These are phyloP conservation scores for Bambusicola thoracicus DNA, from an alignment of 2,113 vertebrate species.

Conservation along the genomic window DNA sequence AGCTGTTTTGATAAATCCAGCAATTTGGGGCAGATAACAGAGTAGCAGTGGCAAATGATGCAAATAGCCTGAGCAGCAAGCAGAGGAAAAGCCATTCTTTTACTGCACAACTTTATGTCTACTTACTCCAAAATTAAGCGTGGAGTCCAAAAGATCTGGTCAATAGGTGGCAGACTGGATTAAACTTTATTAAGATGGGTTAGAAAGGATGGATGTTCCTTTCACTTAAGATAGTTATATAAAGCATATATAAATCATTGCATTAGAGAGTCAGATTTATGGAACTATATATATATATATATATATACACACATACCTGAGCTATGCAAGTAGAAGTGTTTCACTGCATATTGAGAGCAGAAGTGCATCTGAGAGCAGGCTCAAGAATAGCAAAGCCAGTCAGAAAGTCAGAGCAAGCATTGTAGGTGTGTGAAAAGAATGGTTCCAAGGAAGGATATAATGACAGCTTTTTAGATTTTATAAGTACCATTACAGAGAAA, in stretches of 20 bases:
- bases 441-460: background rate
- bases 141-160: background rate
- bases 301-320: background rate
- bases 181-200: background rate
- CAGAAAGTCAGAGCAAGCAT: background rate
- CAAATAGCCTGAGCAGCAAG: background rate
- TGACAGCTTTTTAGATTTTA: background rate
- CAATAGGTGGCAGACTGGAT: background rate
- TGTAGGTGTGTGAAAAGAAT: accelerated
- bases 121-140: background rate
- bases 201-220: background rate
- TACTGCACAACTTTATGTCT: background rate
- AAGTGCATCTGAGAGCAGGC: background rate
- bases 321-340: background rate
- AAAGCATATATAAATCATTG: no score
- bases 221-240: background rate
- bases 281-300: background rate
- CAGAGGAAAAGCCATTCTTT: background rate
- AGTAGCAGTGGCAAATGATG: background rate
- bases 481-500: background rate
- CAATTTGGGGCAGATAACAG: background rate
- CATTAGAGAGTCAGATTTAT: background rate
- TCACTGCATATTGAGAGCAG: background rate
- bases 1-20: background rate
- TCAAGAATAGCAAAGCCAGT: background rate